Evolutionary conservation across 37 sponge, comb jelly and placozoan species (phyloP), one percentile per base, ranked within the genome.

Genomic region (Oopsacas minuta): DNA sequence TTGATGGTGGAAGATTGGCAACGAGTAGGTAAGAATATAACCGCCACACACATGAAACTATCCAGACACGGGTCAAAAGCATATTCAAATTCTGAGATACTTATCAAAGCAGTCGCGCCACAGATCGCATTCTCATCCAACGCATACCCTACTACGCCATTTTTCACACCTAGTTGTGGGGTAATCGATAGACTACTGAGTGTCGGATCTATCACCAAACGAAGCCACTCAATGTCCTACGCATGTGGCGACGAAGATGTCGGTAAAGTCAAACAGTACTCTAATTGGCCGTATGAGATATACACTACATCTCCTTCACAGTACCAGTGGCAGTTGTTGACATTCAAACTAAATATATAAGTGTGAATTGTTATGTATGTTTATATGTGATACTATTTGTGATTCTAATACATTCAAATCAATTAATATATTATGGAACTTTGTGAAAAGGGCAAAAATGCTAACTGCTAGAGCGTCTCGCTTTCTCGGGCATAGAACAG

Each of bases 81-180:
- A 20, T 61, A 61, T 61, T 61, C 75, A 7, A 61, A 61, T n/a
- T 61, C 75, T n/a, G 75, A 61, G 28, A 61, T 61, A 32, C 75
- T 61, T n/a, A 61, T 61, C 7, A 61, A 61, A 25, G 75, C 75
- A 3, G 30, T 61, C 22, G 28, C 20, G 7, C 75, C 75, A 20
- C 7, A 34, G 28, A 61, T 61, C 22, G 75, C 75, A 32, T 61
- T 61, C 75, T 61, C 75, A 61, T 61, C 75, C 17, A 61, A 61
- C 28, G 75, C 75, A 7, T 61, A 61, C 22, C 75, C 75, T 25
- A n/a, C 30, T 3, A 25, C 75, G 7, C 75, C 75, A 25, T 61
- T 61, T n/a, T 61, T 61, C 75, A 61, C 75, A 61, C 75, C 75
- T 61, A 61, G 75, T n/a, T 61, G 75, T 61, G 75, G 75, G 5